A percentile compares a stretch with the other conserved stretches of the same genome.
phyloP scores from a whole-genome alignment of 2,113 vertebrate genomes.

The Labeo catla region DNA sequence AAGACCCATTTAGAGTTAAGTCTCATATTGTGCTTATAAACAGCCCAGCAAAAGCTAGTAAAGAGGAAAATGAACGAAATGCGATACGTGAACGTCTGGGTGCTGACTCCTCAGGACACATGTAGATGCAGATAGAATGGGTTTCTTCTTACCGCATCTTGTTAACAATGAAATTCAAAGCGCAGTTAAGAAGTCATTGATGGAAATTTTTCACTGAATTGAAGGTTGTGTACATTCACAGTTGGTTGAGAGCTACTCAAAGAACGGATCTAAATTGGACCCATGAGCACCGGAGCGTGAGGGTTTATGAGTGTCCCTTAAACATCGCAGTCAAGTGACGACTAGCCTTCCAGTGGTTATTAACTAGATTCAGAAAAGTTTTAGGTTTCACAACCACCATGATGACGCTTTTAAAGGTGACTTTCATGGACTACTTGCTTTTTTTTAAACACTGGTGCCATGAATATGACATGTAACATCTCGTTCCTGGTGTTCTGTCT shows the following conservation, averaged over 20 bases:
- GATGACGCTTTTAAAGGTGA: slow-evolving; percentile 20
- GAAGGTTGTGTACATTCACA: slow-evolving; percentile 28
- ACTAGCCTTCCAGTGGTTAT: slow-evolving; percentile 26
- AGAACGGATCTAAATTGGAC: slow-evolving; percentile 44
- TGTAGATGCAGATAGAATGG: slow-evolving; percentile 36
- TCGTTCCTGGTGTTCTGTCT: background rate
- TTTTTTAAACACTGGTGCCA: background rate
- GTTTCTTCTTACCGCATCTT: slow-evolving; percentile 22
- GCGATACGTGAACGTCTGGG: slow-evolving; percentile 48
- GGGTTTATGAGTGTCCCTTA: slow-evolving; percentile 43
- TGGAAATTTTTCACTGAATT: slow-evolving; percentile 35
- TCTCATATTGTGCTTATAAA: slow-evolving; percentile 60
- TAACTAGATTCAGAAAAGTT: slow-evolving; percentile 23
- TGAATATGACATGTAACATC: background rate
- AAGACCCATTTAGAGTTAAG: slow-evolving; percentile 66
- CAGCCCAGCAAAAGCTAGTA: slow-evolving; percentile 46
- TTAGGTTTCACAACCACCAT: slow-evolving; percentile 37
- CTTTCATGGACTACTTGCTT: background rate
- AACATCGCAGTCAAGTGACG: slow-evolving; percentile 33
- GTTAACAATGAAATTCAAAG: slow-evolving; percentile 42
- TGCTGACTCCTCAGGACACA: slow-evolving; percentile 41
- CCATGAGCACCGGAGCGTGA: slow-evolving; percentile 35
- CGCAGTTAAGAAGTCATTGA: slow-evolving; percentile 35
- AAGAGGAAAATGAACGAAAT: slow-evolving; percentile 54
- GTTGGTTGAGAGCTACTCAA: slow-evolving; percentile 27